Percentiles rank a stretch among this genome's conserved stretches.
Conservation (phyloP, 2,113 vertebrate species). For the Rhagologus leucostigma region DNA sequence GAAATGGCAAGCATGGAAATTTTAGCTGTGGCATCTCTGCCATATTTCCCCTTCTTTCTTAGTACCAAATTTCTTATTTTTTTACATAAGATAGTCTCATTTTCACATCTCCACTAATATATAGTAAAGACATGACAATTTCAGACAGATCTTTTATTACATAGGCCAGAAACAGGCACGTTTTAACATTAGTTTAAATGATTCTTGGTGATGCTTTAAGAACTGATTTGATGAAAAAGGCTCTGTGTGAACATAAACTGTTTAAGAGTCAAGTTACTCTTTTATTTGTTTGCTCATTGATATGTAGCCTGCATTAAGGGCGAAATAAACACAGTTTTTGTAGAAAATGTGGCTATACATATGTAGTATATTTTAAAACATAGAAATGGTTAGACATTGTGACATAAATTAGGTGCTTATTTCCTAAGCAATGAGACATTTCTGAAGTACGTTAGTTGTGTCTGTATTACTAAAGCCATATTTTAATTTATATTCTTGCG, state of each 20-base stretch:
- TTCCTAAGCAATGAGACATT: slow-evolving; percentile 15
- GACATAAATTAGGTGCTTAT: not conserved
- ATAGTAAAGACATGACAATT: not conserved
- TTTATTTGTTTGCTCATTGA: not conserved
- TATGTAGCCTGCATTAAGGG: not conserved
- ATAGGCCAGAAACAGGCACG: rapidly evolving
- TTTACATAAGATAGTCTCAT: not conserved
- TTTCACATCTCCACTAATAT: not conserved
- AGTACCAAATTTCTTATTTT: not conserved
- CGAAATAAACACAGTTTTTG: not conserved
- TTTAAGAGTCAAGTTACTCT: not conserved
- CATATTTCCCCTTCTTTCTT: not conserved
- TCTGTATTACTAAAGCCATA: not conserved
- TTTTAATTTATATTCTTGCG: not conserved
- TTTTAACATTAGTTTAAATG: not conserved
- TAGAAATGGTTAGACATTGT: not conserved
- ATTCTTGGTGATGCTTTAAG: not conserved
- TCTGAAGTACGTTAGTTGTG: not conserved
- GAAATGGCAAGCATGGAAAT: not conserved
- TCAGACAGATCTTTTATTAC: not conserved
- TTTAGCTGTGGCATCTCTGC: not conserved
- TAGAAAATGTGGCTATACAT: not conserved
- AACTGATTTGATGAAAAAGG: not conserved
- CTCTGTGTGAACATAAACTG: not conserved
- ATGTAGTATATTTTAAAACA: not conserved